Base-by-base conservation (phyloP, 1,140 invertebrate species). In the Rhyacophila brunnea region DNA sequence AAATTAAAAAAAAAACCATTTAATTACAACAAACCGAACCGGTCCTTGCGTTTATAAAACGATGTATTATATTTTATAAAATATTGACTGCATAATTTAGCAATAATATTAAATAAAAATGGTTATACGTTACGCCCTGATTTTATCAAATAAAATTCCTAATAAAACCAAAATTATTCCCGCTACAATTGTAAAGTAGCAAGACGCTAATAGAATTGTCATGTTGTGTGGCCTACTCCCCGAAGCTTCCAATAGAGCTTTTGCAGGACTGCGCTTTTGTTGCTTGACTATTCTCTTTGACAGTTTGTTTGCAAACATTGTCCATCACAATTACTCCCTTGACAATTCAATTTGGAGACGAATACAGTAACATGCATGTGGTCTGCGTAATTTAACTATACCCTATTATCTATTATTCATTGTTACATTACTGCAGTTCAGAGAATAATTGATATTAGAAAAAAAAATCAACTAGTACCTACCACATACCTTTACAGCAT, bases 231-330 rank as follows among this genome's bases (percentile, higher is more conserved):
- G 60, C 55, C 60, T 51, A 48, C 56, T 53, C 58, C 48, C 50
- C 13, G 49, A 46, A 20, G 34, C 38, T 9, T 35, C 38, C 51
- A 57, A 46, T 40, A n/a, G 19, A 10, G 15, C 18, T n/a, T 18
- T 20, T 54, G 51, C 58, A 58, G 40, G 49, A 28, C 5, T 10
- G 3, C 23, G 20, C 43, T 43, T 58, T 54, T 44, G 53, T 54
- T 54, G 14, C 38, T 40, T 28, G 6, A 17, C 60, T 54, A 47
- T 62, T 51, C 49, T 48, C 20, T 58, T 53, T 62, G 60, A 62
- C 60, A 62, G 54, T 62, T 34, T 62, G 60, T 62, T 62, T 58
- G 55, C 55, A 62, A 62, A 62, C 60, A 62, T 62, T 62, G 60
- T 58, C 18, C 48, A 42, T 15, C 10, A 54, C 60, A 58, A 62